These are phyloP conservation scores for Sphenodon punctatus DNA, from an alignment of 2,797 vertebrate species.

Conservation along the genomic window DNA sequence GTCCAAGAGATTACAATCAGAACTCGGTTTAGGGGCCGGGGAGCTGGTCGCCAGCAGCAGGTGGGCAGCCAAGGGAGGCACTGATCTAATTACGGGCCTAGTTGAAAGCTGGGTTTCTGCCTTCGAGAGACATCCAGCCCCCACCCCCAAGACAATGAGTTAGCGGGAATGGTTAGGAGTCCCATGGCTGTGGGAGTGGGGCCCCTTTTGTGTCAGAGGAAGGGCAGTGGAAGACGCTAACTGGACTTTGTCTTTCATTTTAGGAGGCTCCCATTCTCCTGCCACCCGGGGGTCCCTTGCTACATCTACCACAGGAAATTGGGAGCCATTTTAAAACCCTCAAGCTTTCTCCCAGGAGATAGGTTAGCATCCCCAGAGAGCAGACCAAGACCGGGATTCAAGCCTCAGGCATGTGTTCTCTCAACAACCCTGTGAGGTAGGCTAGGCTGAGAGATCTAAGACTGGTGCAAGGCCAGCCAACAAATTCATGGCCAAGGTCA, in stretches of 20 bases:
- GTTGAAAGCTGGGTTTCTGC: background rate
- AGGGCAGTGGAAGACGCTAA: background rate
- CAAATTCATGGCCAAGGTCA: too few relatives aligned
- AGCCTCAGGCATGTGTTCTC: too few relatives aligned
- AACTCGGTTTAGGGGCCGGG: background rate
- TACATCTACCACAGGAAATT: too few relatives aligned
- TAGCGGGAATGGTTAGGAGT: background rate
- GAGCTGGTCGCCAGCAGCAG: background rate
- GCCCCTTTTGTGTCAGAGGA: background rate
- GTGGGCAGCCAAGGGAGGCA: slow-evolving; percentile 10
- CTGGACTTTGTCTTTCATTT: background rate
- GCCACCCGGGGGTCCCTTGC: too few relatives aligned
- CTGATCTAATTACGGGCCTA: slow-evolving; percentile 52
- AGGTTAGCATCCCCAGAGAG: too few relatives aligned
- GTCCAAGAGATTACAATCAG: slow-evolving; percentile 29
- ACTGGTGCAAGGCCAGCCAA: too few relatives aligned
- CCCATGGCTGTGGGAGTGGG: background rate
- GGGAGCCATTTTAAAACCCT: background rate
- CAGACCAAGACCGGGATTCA: too few relatives aligned
- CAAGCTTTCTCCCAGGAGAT: background rate
- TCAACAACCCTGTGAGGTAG: too few relatives aligned
- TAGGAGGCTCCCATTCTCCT: background rate
- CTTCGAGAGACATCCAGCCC: background rate
- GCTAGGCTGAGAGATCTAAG: too few relatives aligned
- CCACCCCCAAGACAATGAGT: background rate